These are phyloP conservation scores for Synanthedon vespiformis DNA, from an alignment of 2,888 invertebrate species.

Conservation along the genomic window DNA sequence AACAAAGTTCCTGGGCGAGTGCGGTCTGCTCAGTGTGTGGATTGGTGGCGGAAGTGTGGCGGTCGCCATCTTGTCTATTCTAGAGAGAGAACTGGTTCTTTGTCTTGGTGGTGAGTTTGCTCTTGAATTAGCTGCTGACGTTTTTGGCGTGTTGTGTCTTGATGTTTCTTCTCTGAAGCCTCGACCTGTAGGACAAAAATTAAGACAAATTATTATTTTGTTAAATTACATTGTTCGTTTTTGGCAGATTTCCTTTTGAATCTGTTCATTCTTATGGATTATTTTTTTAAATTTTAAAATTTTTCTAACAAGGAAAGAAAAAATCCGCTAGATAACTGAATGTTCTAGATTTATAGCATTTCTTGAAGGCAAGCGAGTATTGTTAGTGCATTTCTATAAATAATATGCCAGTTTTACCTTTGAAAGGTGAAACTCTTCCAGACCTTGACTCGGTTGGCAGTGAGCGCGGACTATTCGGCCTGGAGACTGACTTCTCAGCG, in stretches of 20 bases:
- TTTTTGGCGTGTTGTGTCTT: conserved; percentile 66
- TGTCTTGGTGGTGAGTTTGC: conserved; percentile 51
- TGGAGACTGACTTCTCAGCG: conserved; percentile 66
- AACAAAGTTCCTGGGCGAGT: conserved; percentile 56
- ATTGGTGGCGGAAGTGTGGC: conserved; percentile 38
- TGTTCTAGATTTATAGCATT: too few relatives aligned
- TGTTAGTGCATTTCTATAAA: too few relatives aligned
- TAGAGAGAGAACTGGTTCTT: conserved; percentile 51
- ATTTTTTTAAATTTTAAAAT: too few relatives aligned
- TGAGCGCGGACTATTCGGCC: conserved; percentile 53
- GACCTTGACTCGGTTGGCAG: conserved; percentile 45
- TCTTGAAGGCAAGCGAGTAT: too few relatives aligned
- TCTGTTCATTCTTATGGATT: background rate
- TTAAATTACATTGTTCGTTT: background rate
- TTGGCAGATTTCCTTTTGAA: background rate
- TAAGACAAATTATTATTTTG: background rate
- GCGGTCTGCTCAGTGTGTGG: conserved; percentile 33
- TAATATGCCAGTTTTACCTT: conserved; percentile 34
- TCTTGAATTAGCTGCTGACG: conserved; percentile 53
- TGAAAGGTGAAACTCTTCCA: conserved; percentile 72
- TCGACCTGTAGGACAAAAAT: conserved; percentile 35
- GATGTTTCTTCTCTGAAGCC: conserved; percentile 68
- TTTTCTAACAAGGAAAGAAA: too few relatives aligned
- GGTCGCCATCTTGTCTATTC: conserved; percentile 55
- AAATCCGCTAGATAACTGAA: too few relatives aligned